Conservation (phyloP, 2,888 invertebrate genomes). For the Fragum sueziense region DNA sequence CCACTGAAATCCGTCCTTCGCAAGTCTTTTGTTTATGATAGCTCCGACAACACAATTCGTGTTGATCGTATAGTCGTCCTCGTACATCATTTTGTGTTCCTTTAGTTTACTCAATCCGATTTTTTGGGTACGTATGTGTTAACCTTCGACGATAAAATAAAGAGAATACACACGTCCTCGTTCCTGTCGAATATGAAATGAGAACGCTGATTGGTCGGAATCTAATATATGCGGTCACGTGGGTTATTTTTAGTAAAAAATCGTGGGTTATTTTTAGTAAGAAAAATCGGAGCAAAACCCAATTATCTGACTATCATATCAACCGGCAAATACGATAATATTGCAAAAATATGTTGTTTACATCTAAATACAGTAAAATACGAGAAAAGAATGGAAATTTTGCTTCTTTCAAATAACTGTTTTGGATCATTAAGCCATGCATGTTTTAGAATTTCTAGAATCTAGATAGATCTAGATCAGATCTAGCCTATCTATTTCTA, state of each 20-base stretch:
- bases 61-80: slow-evolving; percentile 49
- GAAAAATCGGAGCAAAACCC: too few relatives aligned
- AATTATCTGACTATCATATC: too few relatives aligned
- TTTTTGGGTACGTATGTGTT: not conserved
- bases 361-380: not conserved
- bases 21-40: slow-evolving; percentile 67
- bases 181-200: not conserved
- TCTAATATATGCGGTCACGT: not conserved
- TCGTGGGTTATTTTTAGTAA: too few relatives aligned
- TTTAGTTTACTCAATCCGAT: not conserved
- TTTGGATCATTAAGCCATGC: too few relatives aligned
- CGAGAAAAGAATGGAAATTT: not conserved
- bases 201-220: not conserved
- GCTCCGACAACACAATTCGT: slow-evolving; percentile 66
- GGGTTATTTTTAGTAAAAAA: not conserved
- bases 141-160: not conserved
- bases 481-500: too few relatives aligned
- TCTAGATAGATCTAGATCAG: too few relatives aligned
- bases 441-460: too few relatives aligned
- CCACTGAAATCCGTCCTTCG: slow-evolving; percentile 84
- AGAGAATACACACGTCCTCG: not conserved
- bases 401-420: too few relatives aligned
- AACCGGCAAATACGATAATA: too few relatives aligned
- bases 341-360: too few relatives aligned
- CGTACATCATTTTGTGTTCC: slow-evolving; percentile 26